phyloP scores from a whole-genome alignment of 2,888 invertebrate species.

The Beris chalybata region DNA sequence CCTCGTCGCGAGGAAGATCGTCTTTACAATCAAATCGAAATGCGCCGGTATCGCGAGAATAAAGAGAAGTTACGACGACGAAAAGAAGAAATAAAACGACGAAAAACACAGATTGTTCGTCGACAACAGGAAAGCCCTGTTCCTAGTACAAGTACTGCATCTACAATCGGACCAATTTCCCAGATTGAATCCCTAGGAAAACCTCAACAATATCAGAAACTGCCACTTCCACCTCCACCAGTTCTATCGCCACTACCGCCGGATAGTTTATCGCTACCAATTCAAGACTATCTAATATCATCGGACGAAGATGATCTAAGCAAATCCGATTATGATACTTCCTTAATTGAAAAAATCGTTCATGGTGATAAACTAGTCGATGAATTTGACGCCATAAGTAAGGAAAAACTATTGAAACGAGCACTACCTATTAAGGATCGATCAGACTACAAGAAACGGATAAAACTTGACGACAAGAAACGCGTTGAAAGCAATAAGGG shows the following conservation, averaged over 20 bases:
- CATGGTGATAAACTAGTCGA: constrained; percentile 50
- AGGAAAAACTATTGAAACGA: constrained; percentile 45
- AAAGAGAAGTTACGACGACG: constrained; percentile 73
- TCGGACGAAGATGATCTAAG: constrained; percentile 44
- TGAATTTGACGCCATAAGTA: constrained; percentile 50
- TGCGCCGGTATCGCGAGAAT: constrained; percentile 75
- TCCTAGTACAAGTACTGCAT: not conserved
- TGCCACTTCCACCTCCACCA: constrained; percentile 70
- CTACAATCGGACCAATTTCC: not conserved
- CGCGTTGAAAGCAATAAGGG: not conserved
- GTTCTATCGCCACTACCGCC: not conserved
- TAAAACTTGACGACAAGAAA: constrained; percentile 42
- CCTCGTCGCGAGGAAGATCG: constrained; percentile 81
- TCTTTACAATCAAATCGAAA: constrained; percentile 67
- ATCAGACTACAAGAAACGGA: constrained; percentile 44
- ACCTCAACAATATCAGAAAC: constrained; percentile 64
- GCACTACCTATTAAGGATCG: constrained; percentile 42
- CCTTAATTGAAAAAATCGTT: constrained; percentile 46
- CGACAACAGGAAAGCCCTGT: not conserved
- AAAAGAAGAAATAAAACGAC: constrained; percentile 48
- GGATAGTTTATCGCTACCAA: constrained; percentile 41
- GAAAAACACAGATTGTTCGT: constrained; percentile 19
- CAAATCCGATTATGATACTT: constrained; percentile 45
- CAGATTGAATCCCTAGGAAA: too few relatives aligned
- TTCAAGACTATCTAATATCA: constrained; percentile 49